These are phyloP conservation scores for Notospermus geniculatus DNA, from an alignment of 1,140 invertebrate species.

Conservation along the genomic window DNA sequence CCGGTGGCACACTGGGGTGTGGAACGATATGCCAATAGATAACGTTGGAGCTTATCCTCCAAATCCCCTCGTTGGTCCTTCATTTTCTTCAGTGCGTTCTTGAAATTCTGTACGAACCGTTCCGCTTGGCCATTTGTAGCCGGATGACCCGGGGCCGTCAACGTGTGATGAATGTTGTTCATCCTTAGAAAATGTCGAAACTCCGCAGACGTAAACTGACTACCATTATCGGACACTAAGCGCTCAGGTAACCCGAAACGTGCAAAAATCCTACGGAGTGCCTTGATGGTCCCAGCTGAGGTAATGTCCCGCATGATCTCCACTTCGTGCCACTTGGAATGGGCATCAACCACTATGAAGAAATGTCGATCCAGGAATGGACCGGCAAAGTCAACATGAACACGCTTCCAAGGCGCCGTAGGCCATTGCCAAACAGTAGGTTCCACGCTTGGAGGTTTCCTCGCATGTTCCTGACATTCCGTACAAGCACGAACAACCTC, in stretches of 20 bases:
- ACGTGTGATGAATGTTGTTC: conserved; percentile 48
- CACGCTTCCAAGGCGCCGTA: conserved; percentile 37
- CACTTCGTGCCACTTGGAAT: conserved; percentile 59
- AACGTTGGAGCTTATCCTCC: background rate
- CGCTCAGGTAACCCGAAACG: conserved; percentile 50
- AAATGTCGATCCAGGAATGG: conserved; percentile 47
- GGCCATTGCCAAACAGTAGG: conserved; percentile 46
- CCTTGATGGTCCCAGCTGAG: conserved; percentile 22
- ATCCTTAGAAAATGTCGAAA: conserved; percentile 50
- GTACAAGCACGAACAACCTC: conserved; percentile 51
- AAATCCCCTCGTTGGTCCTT: background rate
- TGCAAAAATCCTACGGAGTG: conserved; percentile 43
- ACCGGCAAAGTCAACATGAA: conserved; percentile 55
- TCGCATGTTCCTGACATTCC: conserved; percentile 41
- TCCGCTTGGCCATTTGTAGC: conserved; percentile 36
- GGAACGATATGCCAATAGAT: conserved; percentile 15
- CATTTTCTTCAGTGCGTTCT: conserved; percentile 30
- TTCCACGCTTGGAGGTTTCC: conserved; percentile 26
- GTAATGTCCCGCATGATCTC: conserved; percentile 22
- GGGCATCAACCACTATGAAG: conserved; percentile 57
- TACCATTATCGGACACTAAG: conserved; percentile 56
- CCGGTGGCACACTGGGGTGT: conserved; percentile 22
- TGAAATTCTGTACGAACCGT: conserved; percentile 17
- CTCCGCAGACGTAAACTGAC: conserved; percentile 51
- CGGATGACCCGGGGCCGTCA: conserved; percentile 34